Percentiles rank a stretch among this genome's conserved stretches.
Conservation (phyloP, 2,797 vertebrate genomes). For the Anniella stebbinsi region DNA sequence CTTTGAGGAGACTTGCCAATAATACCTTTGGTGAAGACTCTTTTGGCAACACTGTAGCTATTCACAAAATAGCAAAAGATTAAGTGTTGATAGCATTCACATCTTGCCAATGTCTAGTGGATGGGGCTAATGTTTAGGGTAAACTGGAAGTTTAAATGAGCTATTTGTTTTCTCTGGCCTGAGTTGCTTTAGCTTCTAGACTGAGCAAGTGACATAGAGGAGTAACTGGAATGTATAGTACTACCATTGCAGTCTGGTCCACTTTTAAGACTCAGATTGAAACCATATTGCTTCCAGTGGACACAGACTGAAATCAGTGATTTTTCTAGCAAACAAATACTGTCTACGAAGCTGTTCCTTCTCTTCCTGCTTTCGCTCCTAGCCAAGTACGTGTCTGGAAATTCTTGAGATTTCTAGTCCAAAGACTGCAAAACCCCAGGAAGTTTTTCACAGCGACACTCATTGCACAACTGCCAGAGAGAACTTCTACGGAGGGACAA, state of each 20-base stretch:
- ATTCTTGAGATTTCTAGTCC: slow-evolving; percentile 67
- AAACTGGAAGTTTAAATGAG: background rate
- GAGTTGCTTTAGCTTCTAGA: background rate
- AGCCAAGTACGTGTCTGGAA: slow-evolving; percentile 9
- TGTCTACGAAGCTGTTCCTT: slow-evolving; percentile 4
- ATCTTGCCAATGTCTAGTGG: background rate
- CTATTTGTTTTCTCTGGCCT: slow-evolving; percentile 1
- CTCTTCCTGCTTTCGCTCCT: slow-evolving; percentile 4
- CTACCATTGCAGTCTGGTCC: background rate
- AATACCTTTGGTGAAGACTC: background rate
- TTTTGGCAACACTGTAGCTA: background rate
- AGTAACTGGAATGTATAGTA: background rate
- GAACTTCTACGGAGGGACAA: background rate
- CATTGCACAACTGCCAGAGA: slow-evolving; percentile 60
- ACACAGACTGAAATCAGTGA: background rate
- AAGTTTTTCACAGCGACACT: slow-evolving; percentile 47
- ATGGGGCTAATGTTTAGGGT: background rate
- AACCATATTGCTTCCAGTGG: slow-evolving; percentile 34
- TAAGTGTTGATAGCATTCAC: background rate
- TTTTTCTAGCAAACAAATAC: slow-evolving; percentile 31
- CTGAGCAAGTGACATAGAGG: background rate
- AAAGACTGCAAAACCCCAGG: slow-evolving; percentile 18
- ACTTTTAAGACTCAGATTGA: background rate
- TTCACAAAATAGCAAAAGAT: background rate
- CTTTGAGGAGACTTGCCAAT: background rate